Conservation (phyloP, 2,888 invertebrate species). For the Tetragonula carbonaria region DNA sequence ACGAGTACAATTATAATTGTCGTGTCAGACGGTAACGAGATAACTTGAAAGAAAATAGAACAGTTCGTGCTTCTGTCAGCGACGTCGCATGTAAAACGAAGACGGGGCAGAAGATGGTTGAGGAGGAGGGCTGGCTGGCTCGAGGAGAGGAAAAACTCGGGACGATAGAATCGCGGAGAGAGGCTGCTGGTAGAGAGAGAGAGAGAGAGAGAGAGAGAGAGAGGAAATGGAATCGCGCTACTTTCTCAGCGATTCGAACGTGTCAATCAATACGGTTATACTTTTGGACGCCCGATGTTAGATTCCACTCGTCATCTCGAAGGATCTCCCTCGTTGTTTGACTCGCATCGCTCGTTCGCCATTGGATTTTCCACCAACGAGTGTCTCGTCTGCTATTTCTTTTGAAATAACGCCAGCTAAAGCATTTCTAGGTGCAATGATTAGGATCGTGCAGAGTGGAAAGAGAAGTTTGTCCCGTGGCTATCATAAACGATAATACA, state of each 20-base stretch:
- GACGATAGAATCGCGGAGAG: neutral
- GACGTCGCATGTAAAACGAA: slow-evolving; percentile 39
- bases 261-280: slow-evolving; percentile 56
- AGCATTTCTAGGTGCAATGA: neutral
- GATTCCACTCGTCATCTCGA: slow-evolving; percentile 51
- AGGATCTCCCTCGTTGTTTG: slow-evolving; percentile 31
- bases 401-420: neutral
- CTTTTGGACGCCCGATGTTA: slow-evolving; percentile 34
- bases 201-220: slow-evolving; percentile 4
- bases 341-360: slow-evolving; percentile 16
- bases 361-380: slow-evolving; percentile 7
- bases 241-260: slow-evolving; percentile 63
- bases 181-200: slow-evolving; percentile 1
- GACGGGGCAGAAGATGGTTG: neutral
- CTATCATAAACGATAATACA: too few species aligned
- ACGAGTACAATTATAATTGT: slow-evolving; percentile 56
- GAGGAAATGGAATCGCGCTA: slow-evolving; percentile 62
- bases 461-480: too few species aligned
- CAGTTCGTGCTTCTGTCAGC: slow-evolving; percentile 42
- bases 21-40: slow-evolving; percentile 56
- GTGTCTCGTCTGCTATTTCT: neutral
- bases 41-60: slow-evolving; percentile 62
- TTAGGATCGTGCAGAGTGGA: neutral
- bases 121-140: too few species aligned
- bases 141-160: slow-evolving; percentile 1